These are phyloP conservation scores for Epirrita christyi DNA, from an alignment of 2,888 invertebrate species.

Conservation along the genomic window DNA sequence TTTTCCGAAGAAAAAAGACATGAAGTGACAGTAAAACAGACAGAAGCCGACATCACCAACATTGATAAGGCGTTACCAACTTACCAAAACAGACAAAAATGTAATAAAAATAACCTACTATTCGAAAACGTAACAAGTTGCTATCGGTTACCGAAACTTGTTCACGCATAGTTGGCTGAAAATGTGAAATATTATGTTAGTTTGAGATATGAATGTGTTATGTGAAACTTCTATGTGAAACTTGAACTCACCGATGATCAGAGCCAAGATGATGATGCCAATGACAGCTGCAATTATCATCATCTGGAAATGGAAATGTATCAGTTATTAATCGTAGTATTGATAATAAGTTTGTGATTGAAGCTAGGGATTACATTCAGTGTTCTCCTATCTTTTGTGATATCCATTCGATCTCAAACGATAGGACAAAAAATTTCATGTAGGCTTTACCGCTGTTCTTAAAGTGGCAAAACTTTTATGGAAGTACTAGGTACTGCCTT, in stretches of 20 bases:
- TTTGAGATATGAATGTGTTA: conserved; percentile 58
- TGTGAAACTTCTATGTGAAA: conserved; percentile 5
- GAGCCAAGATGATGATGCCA: conserved; percentile 92
- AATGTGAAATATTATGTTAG: conserved; percentile 77
- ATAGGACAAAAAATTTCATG: no score
- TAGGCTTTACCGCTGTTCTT: no score
- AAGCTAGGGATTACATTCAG: no score
- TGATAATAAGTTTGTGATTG: no score
- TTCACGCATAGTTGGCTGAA: conserved; percentile 84
- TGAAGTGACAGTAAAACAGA: conserved; percentile 68
- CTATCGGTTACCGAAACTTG: conserved; percentile 79
- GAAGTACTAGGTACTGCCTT: no score
- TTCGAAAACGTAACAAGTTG: conserved; percentile 66
- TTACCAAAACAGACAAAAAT: conserved; percentile 73
- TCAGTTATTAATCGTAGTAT: not conserved
- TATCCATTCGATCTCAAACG: no score
- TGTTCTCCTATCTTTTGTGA: no score
- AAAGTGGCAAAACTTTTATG: no score
- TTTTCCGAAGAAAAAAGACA: conserved; percentile 38
- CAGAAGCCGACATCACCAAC: conserved; percentile 72
- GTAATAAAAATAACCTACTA: conserved; percentile 55
- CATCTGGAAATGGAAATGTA: conserved; percentile 85
- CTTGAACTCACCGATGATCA: conserved; percentile 92
- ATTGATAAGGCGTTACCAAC: conserved; percentile 68
- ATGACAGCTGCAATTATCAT: conserved; percentile 96